Base-by-base conservation (phyloP, 2,113 vertebrate species). In the Cottus gobio region DNA sequence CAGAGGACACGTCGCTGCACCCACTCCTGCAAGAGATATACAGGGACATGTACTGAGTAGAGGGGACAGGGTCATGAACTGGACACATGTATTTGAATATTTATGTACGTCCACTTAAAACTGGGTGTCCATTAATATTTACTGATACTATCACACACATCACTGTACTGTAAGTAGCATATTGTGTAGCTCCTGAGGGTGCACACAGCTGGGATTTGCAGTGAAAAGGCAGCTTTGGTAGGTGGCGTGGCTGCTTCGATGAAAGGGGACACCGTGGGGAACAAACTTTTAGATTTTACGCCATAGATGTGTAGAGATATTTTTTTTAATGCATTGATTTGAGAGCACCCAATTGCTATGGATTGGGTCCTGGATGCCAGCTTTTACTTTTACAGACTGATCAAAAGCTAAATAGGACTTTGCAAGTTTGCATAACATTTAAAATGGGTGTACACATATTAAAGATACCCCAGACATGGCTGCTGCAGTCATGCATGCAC, bases 21-120 rank as follows among this genome's bases (percentile, higher is more conserved):
- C 97, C 97, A 7, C 94, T 99, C 73, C 93, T 99, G 87, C 98
- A 99, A 75, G 98, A 99, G 86, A 99, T 99, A 83, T 99, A 99
- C 94, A 96, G 93, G 88, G 98, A 99, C 92, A 98, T 99, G 97
- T 95, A 95, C 66, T 95, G 85, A 94, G 39, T n/a, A 7, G 5
- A 10, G 6, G 9, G 9, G n/a, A 39, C n/a, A 31, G 6, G 39
- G 22, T 36, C 69, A 48, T 31, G 2, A 56, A 37, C 46, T 11
- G 30, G 42, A 54, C 34, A 37, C 61, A 15, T 56, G 20, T 57
- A 28, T 48, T 31, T 3, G 37, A 62, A 57, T 24, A 16, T 61
- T 48, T 34, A 34, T 42, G n/a, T 48, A 36, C 36, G 36, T n/a
- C 31, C 72, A 39, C 1, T 68, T 2, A 26, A 62, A 57, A 44